Base-by-base conservation (phyloP, 1,140 invertebrate species). In the Drosophila grimshawi region DNA sequence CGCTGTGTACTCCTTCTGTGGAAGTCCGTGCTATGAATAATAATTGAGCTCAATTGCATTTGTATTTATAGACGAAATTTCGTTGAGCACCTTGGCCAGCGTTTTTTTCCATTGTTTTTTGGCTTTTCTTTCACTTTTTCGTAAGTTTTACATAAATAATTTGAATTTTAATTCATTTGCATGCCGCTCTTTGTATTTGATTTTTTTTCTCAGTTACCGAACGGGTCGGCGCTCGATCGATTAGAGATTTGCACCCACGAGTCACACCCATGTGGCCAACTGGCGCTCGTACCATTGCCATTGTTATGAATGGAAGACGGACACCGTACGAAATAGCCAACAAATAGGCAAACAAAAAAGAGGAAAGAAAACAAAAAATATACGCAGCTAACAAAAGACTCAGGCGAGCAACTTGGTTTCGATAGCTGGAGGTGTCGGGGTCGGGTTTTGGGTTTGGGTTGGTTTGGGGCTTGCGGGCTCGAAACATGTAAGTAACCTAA, bases 121-220 rank as follows among this genome's bases (percentile, higher is more conserved):
- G 77, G 70, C 85, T 78, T 88, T 88, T 88, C 85, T 88, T 85
- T 88, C 85, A 88, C 85, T 88, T 88, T 86, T 88, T 88, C 73
- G 70, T 63, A 71, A 53, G 69, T 72, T 72, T 78, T 80, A 76
- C 67, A 77, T 32, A 57, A 71, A 43, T 57, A 66, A 73, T 73
- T 83, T 85, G 55, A 73, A 73, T 73, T 70, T 80, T 67, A 85
- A 89, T 85, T 85, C 81, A 72, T 86, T 89, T 88, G 83, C 80
- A 83, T 88, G 83, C 66, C 46, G 59, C 59, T 64, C 41, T 51
- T 59, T 76, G 76, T 35, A 41, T 66, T 1, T 64, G 61, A 45
- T 60, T 64, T 81, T 66, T 62, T 66, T 71, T 61, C 69, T 61
- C 11, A 48, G 39, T 55, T 73, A 67, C 48, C 64, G 35, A 55